Conservation (phyloP, 2,113 vertebrate genomes). For the Ranitomeya imitator region DNA sequence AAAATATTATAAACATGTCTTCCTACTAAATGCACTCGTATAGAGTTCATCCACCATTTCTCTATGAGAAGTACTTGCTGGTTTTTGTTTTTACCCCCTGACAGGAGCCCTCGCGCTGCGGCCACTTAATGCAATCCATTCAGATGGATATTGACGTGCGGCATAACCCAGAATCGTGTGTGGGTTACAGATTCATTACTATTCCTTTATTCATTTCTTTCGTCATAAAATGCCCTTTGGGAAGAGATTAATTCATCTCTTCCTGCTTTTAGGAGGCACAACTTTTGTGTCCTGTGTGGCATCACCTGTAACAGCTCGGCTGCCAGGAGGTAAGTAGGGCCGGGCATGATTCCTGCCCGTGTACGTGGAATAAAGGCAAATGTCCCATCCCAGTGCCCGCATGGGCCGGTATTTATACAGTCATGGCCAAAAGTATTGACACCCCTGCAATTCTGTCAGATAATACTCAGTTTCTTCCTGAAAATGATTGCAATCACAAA, state of each 20-base stretch:
- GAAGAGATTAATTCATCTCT: background rate
- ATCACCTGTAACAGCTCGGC: background rate
- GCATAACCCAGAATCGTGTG: background rate
- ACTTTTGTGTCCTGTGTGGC: background rate
- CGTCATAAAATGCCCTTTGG: no score
- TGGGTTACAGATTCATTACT: background rate
- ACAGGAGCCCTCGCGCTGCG: background rate
- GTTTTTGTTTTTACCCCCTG: background rate
- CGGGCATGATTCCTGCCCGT: background rate
- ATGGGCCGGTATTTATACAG: background rate
- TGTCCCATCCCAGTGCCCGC: background rate
- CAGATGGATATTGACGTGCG: background rate
- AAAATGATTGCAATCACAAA: no score
- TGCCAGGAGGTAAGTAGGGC: background rate
- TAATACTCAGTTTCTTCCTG: no score
- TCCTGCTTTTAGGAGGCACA: background rate
- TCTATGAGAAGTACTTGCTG: background rate
- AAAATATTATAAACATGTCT: slow-evolving; percentile 43
- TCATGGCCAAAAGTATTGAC: no score
- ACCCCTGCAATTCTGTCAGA: no score
- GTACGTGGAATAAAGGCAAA: background rate
- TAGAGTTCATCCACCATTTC: background rate
- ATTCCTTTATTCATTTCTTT: no score
- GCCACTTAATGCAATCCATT: background rate
- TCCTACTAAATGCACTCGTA: slow-evolving; percentile 8